phyloP scores from a whole-genome alignment of 2,113 vertebrate genomes.

The Orientallactaga bullata region DNA sequence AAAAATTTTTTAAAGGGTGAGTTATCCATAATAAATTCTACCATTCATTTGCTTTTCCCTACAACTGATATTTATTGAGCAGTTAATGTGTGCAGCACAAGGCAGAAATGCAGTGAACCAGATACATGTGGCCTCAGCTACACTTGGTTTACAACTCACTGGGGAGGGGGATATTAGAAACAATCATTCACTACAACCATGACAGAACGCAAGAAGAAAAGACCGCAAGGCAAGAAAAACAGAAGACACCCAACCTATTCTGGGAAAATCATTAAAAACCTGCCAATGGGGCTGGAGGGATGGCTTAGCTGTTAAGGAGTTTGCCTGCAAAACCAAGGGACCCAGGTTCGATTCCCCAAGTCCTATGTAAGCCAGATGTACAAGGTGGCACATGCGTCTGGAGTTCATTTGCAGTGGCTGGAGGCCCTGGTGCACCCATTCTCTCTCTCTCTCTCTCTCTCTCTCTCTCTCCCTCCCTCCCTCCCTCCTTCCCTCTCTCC shows the following conservation, averaged over 20 bases:
- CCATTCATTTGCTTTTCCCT: not conserved
- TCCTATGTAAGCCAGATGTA: no score
- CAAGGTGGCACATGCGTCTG: no score
- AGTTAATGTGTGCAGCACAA: not conserved
- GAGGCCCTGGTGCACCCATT: no score
- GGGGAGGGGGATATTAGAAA: not conserved
- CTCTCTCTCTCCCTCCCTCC: no score
- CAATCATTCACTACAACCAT: not conserved
- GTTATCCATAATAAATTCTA: not conserved
- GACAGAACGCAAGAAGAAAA: not conserved
- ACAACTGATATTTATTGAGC: not conserved
- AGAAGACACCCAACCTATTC: not conserved
- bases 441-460: no score
- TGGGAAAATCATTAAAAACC: not conserved
- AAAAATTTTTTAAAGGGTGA: no score
- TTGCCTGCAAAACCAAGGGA: no score
- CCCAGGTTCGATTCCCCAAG: no score
- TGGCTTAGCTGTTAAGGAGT: no score
- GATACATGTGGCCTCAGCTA: not conserved
- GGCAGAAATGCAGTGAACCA: not conserved
- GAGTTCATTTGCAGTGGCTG: no score
- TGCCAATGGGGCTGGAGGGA: no score
- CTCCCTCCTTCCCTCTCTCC: no score
- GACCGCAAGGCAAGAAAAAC: not conserved
- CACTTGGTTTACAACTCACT: not conserved